Percentiles rank a stretch among this genome's conserved stretches.
Conservation (phyloP, 2,113 vertebrate species). For the Hippocampus abdominalis region DNA sequence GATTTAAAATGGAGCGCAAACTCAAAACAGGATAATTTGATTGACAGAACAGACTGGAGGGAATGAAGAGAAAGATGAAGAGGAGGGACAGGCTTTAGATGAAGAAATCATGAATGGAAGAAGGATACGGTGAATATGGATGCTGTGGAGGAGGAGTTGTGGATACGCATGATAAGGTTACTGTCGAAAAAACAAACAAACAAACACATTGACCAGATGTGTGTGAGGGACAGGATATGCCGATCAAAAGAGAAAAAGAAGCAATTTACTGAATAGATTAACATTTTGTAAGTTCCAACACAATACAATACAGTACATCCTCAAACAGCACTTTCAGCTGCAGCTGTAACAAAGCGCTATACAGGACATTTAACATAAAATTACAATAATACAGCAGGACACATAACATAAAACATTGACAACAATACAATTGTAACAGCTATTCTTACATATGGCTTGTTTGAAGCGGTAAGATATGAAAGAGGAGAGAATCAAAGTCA, state of each 20-base stretch:
- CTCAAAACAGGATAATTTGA: constrained; percentile 58
- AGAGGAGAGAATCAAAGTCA: no score
- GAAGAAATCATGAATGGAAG: background rate
- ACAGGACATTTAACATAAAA: no score
- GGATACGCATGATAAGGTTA: constrained; percentile 23
- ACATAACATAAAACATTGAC: no score
- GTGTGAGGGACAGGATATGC: constrained; percentile 32
- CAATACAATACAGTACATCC: no score
- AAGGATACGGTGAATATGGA: background rate
- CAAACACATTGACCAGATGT: constrained; percentile 8
- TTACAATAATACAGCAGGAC: no score
- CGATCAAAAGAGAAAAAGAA: constrained; percentile 26
- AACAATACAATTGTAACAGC: no score
- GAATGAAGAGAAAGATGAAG: constrained; percentile 25
- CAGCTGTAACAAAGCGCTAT: no score
- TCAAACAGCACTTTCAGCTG: no score
- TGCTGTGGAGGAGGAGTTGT: background rate
- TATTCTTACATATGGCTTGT: no score
- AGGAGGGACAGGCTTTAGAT: constrained; percentile 8
- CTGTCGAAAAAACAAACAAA: constrained; percentile 15
- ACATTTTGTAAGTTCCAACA: no score
- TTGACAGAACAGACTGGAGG: constrained; percentile 51
- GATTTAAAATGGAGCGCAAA: constrained; percentile 31
- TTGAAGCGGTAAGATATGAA: no score
- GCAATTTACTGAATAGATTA: background rate